Conservation (phyloP, 2,113 vertebrate species). For the Chlamydotis undulata region DNA sequence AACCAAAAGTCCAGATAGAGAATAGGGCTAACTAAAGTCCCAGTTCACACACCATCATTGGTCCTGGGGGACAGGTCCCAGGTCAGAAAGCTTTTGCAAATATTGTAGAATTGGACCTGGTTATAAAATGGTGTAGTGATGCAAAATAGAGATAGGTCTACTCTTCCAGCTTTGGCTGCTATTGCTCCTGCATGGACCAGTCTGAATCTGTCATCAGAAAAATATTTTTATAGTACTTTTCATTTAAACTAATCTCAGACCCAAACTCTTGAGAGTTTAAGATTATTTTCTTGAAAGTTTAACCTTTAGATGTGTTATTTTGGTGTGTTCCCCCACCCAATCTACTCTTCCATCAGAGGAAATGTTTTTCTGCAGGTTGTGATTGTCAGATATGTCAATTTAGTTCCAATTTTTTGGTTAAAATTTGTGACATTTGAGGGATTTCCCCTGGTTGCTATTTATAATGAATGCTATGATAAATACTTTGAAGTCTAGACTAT, state of each 20-base stretch:
- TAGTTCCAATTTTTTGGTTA: not conserved
- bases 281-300: not conserved
- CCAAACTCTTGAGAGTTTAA: not conserved
- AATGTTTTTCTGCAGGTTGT: not conserved
- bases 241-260: not conserved
- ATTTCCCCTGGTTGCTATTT: not conserved
- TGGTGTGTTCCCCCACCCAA: not conserved
- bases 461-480: not conserved
- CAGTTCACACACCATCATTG: not conserved
- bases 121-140: not conserved
- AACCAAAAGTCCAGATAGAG: not conserved
- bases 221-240: not conserved
- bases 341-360: not conserved
- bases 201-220: not conserved
- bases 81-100: not conserved
- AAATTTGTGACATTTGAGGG: not conserved
- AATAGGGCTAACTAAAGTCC: not conserved
- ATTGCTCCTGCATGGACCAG: not conserved
- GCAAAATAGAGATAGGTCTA: not conserved
- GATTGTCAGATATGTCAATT: not conserved
- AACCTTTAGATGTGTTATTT: not conserved
- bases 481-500: not conserved
- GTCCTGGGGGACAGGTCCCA: not conserved
- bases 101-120: not conserved
- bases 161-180: not conserved